Percentiles rank a stretch among this genome's conserved stretches.
These are phyloP conservation scores for Smutsia gigantea DNA, from an alignment of 2,797 vertebrate species.

Conservation along the genomic window DNA sequence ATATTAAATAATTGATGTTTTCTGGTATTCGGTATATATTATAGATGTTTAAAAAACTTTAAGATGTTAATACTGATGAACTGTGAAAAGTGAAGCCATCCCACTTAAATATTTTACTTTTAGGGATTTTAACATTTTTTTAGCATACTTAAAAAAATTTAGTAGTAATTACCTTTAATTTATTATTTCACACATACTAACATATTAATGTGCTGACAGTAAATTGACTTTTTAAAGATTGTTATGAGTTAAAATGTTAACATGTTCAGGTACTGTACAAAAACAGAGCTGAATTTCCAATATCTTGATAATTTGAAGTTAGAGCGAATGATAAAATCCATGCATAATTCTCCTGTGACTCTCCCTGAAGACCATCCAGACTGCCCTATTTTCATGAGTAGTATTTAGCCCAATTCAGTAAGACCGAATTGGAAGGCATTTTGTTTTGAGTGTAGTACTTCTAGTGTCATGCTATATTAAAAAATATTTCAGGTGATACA, in stretches of 20 bases:
- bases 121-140: background rate
- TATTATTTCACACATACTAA: background rate
- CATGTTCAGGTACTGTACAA: background rate
- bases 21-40: background rate
- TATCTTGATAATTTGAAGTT: background rate
- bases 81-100: background rate
- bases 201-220: background rate
- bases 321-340: background rate
- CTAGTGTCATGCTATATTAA: background rate
- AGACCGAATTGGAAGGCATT: background rate
- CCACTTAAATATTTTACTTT: background rate
- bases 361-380: background rate
- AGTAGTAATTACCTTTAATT: background rate
- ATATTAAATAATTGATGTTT: background rate
- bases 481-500: background rate
- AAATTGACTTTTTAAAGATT: background rate
- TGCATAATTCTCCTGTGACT: background rate
- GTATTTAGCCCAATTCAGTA: background rate
- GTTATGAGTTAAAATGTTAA: background rate
- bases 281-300: background rate
- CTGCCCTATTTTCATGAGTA: background rate
- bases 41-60: background rate
- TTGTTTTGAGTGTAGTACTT: background rate
- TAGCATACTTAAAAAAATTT: background rate
- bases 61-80: background rate